Conservation (phyloP, 2,113 vertebrate genomes). For the Mesocricetus auratus region DNA sequence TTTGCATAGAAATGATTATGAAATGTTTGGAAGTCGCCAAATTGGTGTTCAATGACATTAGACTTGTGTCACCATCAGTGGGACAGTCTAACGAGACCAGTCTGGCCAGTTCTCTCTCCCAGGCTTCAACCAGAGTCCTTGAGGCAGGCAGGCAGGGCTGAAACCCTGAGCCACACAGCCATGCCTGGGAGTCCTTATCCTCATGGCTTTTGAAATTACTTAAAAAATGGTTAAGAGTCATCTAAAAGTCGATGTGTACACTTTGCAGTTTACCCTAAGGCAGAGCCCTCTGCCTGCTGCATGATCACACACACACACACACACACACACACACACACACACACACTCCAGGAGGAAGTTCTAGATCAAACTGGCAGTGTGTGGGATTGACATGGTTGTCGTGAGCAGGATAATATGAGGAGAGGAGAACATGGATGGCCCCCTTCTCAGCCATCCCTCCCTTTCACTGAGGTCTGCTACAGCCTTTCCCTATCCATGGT, state of each 20-base stretch:
- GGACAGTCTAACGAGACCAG: background rate
- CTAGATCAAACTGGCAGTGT: rapidly evolving
- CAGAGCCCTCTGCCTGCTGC: background rate
- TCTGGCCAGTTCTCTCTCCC: background rate
- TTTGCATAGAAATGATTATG: background rate
- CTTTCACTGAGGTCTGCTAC: background rate
- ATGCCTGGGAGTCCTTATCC: background rate
- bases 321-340: background rate
- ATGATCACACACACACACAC: too few relatives aligned
- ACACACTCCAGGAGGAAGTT: background rate
- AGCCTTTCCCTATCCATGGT: background rate
- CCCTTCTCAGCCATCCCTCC: rapidly evolving
- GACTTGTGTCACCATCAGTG: background rate
- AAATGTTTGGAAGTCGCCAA: background rate
- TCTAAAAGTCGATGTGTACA: background rate
- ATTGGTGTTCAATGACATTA: conserved; percentile 38
- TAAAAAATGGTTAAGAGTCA: background rate
- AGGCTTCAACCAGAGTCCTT: background rate
- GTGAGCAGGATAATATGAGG: rapidly evolving
- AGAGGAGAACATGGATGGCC: rapidly evolving
- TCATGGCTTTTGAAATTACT: background rate
- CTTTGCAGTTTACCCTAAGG: rapidly evolving
- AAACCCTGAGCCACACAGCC: background rate
- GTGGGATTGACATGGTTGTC: rapidly evolving
- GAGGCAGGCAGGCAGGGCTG: background rate